Percentiles rank a stretch among this genome's conserved stretches.
Evolutionary conservation across 2,888 invertebrate genomes (phyloP).

Genomic region (Drosophila nigricruria): DNA sequence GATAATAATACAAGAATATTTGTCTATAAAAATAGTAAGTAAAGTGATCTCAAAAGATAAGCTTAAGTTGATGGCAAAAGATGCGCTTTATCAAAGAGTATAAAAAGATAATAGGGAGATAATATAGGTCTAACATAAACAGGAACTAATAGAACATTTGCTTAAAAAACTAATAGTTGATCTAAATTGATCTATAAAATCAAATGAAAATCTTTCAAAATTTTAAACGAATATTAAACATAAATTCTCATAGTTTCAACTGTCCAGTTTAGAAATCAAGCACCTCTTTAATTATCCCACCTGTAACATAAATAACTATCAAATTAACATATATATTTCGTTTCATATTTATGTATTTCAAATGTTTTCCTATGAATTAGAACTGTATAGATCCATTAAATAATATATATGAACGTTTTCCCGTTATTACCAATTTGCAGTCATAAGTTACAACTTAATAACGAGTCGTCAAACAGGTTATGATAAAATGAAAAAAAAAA

Average conservation of each 20-base stretch:
- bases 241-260: not conserved
- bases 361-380: constrained; percentile 8
- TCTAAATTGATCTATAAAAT: not conserved
- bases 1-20: constrained; percentile 75
- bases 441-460: constrained; percentile 25
- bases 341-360: not conserved
- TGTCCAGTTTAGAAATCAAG: not conserved
- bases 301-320: not conserved
- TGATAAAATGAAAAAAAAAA: constrained; percentile 6
- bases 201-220: not conserved
- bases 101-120: too few relatives aligned
- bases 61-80: not conserved
- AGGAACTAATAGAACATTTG: not conserved
- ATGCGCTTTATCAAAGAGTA: not conserved
- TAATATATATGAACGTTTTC: not conserved
- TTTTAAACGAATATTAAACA: too few relatives aligned
- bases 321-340: not conserved
- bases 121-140: not conserved
- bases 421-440: constrained; percentile 11
- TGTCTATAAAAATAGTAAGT: constrained; percentile 78
- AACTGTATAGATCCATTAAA: constrained; percentile 1
- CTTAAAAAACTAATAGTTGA: too few relatives aligned
- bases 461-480: constrained; percentile 37
- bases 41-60: not conserved
- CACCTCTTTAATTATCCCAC: not conserved